Evolutionary conservation across 2,888 invertebrate genomes (phyloP).

Genomic region (Tuberolachnus salignus): DNA sequence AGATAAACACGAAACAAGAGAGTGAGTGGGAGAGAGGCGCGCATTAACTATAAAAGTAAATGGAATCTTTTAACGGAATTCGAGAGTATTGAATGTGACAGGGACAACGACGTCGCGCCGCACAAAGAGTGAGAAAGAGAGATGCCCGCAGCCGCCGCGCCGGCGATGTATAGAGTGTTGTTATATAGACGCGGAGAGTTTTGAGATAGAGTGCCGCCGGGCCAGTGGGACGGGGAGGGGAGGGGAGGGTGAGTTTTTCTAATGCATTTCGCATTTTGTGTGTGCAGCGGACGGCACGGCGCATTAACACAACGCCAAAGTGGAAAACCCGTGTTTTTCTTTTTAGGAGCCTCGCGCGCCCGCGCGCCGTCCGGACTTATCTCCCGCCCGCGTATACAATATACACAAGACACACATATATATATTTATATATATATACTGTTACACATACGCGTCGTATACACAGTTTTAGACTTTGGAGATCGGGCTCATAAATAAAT

Average conservation of each 20-base stretch:
- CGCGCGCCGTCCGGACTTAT: conserved; percentile 32
- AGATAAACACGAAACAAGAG: conserved; percentile 54
- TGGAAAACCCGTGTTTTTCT: conserved; percentile 51
- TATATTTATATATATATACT: no score
- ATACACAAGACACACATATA: not conserved
- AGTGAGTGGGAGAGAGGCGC: no score
- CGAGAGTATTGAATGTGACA: conserved; percentile 56
- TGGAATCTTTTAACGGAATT: conserved; percentile 56
- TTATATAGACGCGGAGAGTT: not conserved
- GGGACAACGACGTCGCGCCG: conserved; percentile 37
- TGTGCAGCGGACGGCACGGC: conserved; percentile 53
- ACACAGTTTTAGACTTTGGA: conserved; percentile 38
- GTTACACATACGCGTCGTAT: not conserved
- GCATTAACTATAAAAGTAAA: conserved; percentile 56
- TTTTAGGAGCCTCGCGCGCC: conserved; percentile 28
- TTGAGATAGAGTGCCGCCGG: not conserved
- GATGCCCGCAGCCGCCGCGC: not conserved
- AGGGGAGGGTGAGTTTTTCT: conserved; percentile 34
- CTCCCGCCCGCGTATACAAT: not conserved
- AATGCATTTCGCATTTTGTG: conserved; percentile 51
- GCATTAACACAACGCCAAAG: conserved; percentile 54
- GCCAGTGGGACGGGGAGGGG: not conserved
- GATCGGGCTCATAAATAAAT: conserved; percentile 54
- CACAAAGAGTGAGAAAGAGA: not conserved
- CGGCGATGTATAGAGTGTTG: not conserved